Evolutionary conservation across 2,888 invertebrate species (phyloP).

Genomic region (Campoletis raptor): DNA sequence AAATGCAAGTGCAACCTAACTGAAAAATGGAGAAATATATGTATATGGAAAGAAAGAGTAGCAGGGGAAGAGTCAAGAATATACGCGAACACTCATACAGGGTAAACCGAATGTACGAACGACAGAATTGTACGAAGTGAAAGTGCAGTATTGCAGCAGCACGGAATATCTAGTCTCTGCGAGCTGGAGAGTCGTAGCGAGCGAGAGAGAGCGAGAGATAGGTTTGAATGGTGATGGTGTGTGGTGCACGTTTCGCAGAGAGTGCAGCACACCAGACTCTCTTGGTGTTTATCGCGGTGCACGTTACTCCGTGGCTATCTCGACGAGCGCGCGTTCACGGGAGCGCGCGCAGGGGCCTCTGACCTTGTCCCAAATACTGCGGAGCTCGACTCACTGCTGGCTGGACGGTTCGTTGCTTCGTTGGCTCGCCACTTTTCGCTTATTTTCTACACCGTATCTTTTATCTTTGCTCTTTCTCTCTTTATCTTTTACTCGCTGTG

Average conservation of each 20-base stretch:
- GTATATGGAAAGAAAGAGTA: conserved; percentile 7
- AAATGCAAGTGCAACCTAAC: background rate
- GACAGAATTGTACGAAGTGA: conserved; percentile 78
- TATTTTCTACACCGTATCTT: conserved; percentile 55
- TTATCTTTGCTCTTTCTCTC: conserved; percentile 58
- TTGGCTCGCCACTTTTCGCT: conserved; percentile 74
- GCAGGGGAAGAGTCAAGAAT: conserved; percentile 12
- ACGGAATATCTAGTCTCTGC: conserved; percentile 65
- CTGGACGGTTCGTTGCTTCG: conserved; percentile 73
- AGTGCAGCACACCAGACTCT: conserved; percentile 71
- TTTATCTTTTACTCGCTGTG: conserved; percentile 34
- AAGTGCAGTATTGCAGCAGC: conserved; percentile 81
- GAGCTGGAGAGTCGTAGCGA: conserved; percentile 36
- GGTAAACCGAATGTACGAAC: conserved; percentile 66
- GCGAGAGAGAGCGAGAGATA: conserved; percentile 3
- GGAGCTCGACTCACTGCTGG: conserved; percentile 72
- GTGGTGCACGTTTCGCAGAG: conserved; percentile 62
- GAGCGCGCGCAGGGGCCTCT: conserved; percentile 82
- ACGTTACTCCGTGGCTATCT: conserved; percentile 66
- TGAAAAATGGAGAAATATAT: background rate
- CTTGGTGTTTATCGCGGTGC: conserved; percentile 67
- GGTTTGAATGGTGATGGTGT: conserved; percentile 54
- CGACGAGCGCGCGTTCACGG: conserved; percentile 76
- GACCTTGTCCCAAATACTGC: conserved; percentile 85
- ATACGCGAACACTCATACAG: background rate